phyloP scores from a whole-genome alignment of 2,888 invertebrate genomes.

The Leucoma salicis region DNA sequence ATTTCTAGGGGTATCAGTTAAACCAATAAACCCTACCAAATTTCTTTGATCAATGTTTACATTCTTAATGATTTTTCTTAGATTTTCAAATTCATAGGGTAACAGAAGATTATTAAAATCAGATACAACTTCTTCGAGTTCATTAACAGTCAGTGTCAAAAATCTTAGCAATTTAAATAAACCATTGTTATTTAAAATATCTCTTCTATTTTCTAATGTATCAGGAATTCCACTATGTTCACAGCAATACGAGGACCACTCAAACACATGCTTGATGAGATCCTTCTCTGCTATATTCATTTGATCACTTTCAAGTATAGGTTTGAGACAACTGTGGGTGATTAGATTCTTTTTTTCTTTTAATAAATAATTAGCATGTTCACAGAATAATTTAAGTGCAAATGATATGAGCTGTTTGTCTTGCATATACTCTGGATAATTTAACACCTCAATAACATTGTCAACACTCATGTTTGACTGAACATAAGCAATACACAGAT shows the following conservation, averaged over 20 bases:
- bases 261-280: slow-evolving; percentile 76
- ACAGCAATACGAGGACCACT: slow-evolving; percentile 81
- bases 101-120: slow-evolving; percentile 59
- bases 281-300: slow-evolving; percentile 79
- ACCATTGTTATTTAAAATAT: slow-evolving; percentile 63
- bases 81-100: slow-evolving; percentile 48
- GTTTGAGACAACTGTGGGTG: slow-evolving; percentile 70
- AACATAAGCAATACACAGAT: slow-evolving; percentile 78
- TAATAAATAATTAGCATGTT: slow-evolving; percentile 79
- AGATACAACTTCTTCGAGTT: slow-evolving; percentile 60
- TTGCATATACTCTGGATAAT: slow-evolving; percentile 83
- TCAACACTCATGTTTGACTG: slow-evolving; percentile 78
- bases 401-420: slow-evolving; percentile 75
- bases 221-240: slow-evolving; percentile 57
- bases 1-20: slow-evolving; percentile 44
- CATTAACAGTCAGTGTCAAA: slow-evolving; percentile 51
- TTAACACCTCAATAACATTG: slow-evolving; percentile 82
- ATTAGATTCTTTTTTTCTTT: slow-evolving; percentile 73
- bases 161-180: slow-evolving; percentile 73
- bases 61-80: slow-evolving; percentile 39
- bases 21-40: slow-evolving; percentile 23
- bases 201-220: slow-evolving; percentile 67
- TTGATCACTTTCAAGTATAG: slow-evolving; percentile 72
- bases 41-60: slow-evolving; percentile 28
- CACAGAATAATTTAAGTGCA: slow-evolving; percentile 80